phyloP scores from a whole-genome alignment of 53 echinoderm and acorn worm genomes.

The Henricia sp. region DNA sequence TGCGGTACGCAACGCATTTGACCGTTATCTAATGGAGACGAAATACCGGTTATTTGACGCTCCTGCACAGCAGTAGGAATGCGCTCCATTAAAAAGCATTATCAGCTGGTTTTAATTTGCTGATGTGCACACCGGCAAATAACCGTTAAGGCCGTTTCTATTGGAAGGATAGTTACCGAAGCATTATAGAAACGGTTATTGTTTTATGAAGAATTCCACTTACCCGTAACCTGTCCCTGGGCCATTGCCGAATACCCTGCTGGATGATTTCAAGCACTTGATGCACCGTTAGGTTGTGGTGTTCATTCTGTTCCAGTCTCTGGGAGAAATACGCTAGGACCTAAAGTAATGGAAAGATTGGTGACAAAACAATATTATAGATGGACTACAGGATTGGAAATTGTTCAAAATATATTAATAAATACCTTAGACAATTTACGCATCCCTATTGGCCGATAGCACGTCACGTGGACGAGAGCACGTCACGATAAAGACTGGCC shows the following conservation, averaged over 20 bases:
- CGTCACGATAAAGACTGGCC: too few species aligned
- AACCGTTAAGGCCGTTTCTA: not conserved
- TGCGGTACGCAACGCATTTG: too few species aligned
- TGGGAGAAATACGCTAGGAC: constrained; percentile 94
- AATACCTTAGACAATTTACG: too few species aligned
- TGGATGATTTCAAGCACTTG: constrained; percentile 93
- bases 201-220: constrained; percentile 22
- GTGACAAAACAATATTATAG: not conserved
- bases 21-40: too few species aligned
- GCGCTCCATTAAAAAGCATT: too few species aligned
- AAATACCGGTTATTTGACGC: too few species aligned
- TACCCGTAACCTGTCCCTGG: constrained; percentile 91
- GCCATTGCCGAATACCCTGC: constrained; percentile 94
- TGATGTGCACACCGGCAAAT: not conserved
- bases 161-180: not conserved
- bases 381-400: not conserved
- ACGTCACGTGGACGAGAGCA: too few species aligned
- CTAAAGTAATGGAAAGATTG: constrained; percentile 30
- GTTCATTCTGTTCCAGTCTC: constrained; percentile 75
- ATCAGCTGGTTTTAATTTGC: too few species aligned
- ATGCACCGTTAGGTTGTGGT: constrained; percentile 74
- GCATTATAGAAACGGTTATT: not conserved
- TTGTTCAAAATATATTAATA: too few species aligned
- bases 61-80: too few species aligned
- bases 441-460: too few species aligned